Evolutionary conservation across 2,888 invertebrate genomes (phyloP).

Genomic region (Galerucella pusilla): DNA sequence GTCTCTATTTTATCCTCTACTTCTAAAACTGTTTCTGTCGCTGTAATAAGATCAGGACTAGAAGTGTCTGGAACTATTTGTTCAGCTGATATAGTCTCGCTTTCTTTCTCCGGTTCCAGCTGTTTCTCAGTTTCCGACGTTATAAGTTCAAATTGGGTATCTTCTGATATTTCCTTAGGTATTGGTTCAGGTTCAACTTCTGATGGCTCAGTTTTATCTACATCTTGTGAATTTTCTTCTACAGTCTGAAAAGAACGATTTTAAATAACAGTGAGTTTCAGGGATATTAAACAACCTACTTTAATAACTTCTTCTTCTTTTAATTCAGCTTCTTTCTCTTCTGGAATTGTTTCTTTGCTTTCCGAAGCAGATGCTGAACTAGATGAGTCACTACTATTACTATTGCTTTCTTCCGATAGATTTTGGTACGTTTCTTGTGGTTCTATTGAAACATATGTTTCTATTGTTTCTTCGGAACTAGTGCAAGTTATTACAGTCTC

Average conservation of each 20-base stretch:
- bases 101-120: constrained; percentile 3
- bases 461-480: constrained; percentile 44
- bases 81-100: background rate
- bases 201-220: constrained; percentile 59
- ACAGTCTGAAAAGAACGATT: constrained; percentile 22
- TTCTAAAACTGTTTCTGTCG: constrained; percentile 32
- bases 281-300: constrained; percentile 25
- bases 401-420: constrained; percentile 32
- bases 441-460: constrained; percentile 54
- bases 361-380: constrained; percentile 28
- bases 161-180: background rate
- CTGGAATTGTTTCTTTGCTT: constrained; percentile 42
- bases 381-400: constrained; percentile 33
- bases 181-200: background rate
- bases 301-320: constrained; percentile 32
- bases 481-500: constrained; percentile 47
- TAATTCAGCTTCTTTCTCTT: constrained; percentile 64
- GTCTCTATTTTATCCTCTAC: constrained; percentile 16
- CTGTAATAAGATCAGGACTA: constrained; percentile 8
- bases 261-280: background rate
- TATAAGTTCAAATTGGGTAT: constrained; percentile 19
- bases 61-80: constrained; percentile 3
- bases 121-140: constrained; percentile 8
- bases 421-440: constrained; percentile 33
- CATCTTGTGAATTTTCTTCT: constrained; percentile 57